Conservation (phyloP, 2,888 invertebrate genomes). For the Xylophagus ater region DNA sequence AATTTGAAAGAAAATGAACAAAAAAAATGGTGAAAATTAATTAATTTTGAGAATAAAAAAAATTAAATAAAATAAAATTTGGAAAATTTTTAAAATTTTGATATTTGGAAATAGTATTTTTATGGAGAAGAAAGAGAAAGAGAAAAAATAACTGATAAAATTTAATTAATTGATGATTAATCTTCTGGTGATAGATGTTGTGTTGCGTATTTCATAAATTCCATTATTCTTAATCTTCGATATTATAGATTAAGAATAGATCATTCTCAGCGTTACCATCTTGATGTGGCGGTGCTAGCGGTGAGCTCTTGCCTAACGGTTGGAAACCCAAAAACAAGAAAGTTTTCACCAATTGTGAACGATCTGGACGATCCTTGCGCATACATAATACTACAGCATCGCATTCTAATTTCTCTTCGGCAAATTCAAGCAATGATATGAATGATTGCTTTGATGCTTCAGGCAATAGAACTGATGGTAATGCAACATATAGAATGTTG, state of each 20-base stretch:
- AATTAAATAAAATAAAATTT: not conserved
- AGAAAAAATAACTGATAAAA: not conserved
- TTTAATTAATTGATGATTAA: not conserved
- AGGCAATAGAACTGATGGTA: constrained; percentile 74
- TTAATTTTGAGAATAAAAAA: not conserved
- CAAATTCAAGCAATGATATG: constrained; percentile 86
- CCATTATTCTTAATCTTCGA: constrained; percentile 33
- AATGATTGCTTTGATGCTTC: constrained; percentile 94
- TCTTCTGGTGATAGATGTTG: not conserved
- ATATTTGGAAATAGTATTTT: not conserved
- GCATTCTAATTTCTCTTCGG: constrained; percentile 83
- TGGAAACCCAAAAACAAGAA: constrained; percentile 97
- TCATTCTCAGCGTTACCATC: constrained; percentile 49
- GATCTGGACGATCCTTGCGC: constrained; percentile 70
- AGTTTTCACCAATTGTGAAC: constrained; percentile 79
- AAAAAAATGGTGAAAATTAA: not conserved
- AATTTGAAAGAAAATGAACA: not conserved
- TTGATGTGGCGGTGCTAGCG: constrained; percentile 50
- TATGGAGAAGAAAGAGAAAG: not conserved
- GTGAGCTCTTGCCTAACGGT: constrained; percentile 71
- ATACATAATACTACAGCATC: constrained; percentile 66
- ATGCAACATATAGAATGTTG: constrained; percentile 74
- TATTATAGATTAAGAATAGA: constrained; percentile 42
- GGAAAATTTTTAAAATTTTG: not conserved
- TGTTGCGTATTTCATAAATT: not conserved